Percentiles rank a stretch among this genome's conserved stretches.
These are phyloP conservation scores for Eupsittula cactorum DNA, from an alignment of 2,113 vertebrate species.

Conservation along the genomic window DNA sequence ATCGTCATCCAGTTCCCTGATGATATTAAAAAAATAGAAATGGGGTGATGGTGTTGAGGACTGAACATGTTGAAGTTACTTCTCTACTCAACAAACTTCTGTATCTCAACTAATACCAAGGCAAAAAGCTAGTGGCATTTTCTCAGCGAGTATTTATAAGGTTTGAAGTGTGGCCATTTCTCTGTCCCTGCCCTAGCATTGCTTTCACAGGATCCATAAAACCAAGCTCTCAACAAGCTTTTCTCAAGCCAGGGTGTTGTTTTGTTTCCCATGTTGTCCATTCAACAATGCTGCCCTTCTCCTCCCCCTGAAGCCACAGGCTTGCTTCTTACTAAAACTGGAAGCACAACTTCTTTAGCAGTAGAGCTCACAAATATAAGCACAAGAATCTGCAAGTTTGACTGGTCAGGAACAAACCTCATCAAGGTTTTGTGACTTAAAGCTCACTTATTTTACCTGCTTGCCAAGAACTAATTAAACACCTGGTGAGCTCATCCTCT, in stretches of 20 bases:
- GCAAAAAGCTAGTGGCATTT: neutral
- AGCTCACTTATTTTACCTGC: neutral
- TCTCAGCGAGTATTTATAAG: neutral
- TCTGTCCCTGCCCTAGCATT: neutral
- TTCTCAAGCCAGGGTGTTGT: neutral
- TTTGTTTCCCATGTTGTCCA: neutral
- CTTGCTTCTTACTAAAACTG: neutral
- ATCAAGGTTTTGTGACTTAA: neutral
- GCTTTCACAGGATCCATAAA: neutral
- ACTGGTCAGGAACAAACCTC: neutral
- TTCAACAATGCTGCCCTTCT: neutral
- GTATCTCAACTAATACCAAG: neutral
- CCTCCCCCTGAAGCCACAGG: neutral
- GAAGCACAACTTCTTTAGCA: neutral
- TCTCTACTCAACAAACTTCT: neutral
- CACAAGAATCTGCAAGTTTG: neutral
- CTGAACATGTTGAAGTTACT: neutral
- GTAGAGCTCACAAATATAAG: neutral
- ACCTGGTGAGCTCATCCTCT: fast-evolving
- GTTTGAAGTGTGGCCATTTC: neutral
- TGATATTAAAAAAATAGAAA: neutral
- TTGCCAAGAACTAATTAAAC: neutral
- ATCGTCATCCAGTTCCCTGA: neutral
- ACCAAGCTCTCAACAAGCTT: neutral
- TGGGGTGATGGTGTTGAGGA: neutral